Conservation (phyloP, 2,888 invertebrate genomes). For the Xestia c-nigrum region DNA sequence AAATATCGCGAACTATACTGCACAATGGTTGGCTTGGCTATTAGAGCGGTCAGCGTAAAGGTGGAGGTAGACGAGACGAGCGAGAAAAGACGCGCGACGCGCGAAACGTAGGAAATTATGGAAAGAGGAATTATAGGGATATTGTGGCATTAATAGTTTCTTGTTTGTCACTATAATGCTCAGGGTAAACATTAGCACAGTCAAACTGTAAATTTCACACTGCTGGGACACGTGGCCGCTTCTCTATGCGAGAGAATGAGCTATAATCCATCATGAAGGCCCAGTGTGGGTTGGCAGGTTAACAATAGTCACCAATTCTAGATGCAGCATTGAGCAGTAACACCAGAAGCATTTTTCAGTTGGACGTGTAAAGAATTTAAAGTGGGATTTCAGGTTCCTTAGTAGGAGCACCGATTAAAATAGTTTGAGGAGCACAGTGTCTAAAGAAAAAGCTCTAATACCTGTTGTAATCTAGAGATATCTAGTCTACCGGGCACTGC, state of each 20-base stretch:
- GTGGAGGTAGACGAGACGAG: slow-evolving; percentile 15
- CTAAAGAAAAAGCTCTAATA: neutral
- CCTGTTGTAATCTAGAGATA: neutral
- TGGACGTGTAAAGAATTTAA: neutral
- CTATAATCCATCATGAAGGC: too few species aligned
- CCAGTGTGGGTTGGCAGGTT: too few species aligned
- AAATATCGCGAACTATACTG: slow-evolving; percentile 63
- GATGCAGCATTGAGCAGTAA: neutral
- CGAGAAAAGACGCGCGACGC: neutral
- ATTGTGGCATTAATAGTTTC: neutral
- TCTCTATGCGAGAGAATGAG: too few species aligned
- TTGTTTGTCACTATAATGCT: neutral
- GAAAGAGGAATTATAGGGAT: neutral
- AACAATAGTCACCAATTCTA: neutral
- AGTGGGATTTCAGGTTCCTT: too few species aligned
- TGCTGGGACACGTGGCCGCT: too few species aligned
- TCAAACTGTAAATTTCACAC: too few species aligned
- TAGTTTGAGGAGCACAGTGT: neutral
- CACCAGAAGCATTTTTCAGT: neutral
- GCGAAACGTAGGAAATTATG: neutral
- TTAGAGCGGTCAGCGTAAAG: slow-evolving; percentile 62
- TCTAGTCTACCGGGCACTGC: neutral
- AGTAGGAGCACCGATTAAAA: neutral
- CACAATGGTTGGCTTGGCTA: slow-evolving; percentile 65
- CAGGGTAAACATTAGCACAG: neutral